These are phyloP conservation scores for Hemitrygon akajei DNA, from an alignment of 2,797 vertebrate species.

Conservation along the genomic window DNA sequence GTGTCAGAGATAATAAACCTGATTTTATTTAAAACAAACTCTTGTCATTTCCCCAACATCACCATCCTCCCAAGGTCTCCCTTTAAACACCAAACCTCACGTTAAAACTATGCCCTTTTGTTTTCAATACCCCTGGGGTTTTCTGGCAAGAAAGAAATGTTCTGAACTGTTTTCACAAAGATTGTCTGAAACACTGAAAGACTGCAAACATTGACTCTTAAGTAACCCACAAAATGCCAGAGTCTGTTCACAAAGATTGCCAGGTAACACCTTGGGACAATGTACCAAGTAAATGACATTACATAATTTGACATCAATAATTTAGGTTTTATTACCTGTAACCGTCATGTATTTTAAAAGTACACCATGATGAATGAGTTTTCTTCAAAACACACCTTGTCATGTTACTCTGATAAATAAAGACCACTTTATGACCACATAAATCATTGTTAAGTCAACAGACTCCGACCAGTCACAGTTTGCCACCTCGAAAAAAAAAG, in stretches of 20 bases:
- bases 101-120: no score
- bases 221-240: no score
- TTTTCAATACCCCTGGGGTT: no score
- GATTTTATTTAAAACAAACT: no score
- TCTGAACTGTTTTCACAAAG: no score
- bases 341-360: not conserved
- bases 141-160: no score
- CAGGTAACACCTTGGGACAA: not conserved
- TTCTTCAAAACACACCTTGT: not conserved
- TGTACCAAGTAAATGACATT: not conserved
- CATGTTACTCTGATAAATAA: not conserved
- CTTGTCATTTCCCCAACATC: no score
- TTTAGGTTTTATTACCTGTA: not conserved
- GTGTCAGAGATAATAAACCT: no score
- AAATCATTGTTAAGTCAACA: not conserved
- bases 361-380: not conserved
- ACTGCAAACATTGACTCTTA: no score
- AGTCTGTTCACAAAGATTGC: not conserved
- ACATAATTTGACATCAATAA: not conserved
- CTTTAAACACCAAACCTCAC: no score
- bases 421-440: not conserved
- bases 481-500: not conserved
- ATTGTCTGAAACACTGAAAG: no score
- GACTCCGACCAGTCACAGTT: not conserved
- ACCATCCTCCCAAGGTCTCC: no score